phyloP scores from a whole-genome alignment of 2,888 invertebrate genomes.

The Rotaria socialis region DNA sequence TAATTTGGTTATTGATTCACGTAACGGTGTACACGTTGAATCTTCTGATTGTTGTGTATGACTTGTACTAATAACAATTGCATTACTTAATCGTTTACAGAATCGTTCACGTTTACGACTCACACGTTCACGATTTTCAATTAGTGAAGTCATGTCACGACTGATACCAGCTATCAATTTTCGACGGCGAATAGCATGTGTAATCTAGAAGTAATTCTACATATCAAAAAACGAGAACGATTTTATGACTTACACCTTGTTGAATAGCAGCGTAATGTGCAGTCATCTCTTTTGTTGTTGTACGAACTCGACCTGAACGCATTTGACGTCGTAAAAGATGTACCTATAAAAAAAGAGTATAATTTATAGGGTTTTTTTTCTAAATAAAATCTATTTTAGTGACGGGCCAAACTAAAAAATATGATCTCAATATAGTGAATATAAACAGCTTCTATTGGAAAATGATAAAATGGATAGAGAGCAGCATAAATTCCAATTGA shows the following conservation, averaged over 20 bases:
- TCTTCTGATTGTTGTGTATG: neutral
- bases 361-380: no score
- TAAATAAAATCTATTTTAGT: no score
- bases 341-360: neutral
- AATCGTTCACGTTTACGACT: slow-evolving; percentile 42
- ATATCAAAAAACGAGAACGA: neutral
- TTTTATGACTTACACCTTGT: neutral
- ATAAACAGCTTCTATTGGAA: no score
- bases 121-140: slow-evolving; percentile 43
- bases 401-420: no score
- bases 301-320: slow-evolving; percentile 8
- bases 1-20: slow-evolving; percentile 29
- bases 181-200: slow-evolving; percentile 30
- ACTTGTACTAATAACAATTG: neutral
- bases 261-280: slow-evolving; percentile 20
- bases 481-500: no score
- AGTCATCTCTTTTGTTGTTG: slow-evolving; percentile 3
- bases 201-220: neutral
- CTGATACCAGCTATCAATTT: slow-evolving; percentile 19
- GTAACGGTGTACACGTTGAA: neutral
- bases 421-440: no score
- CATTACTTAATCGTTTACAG: slow-evolving; percentile 35
- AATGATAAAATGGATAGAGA: no score
- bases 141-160: slow-evolving; percentile 44
- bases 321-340: slow-evolving; percentile 35